Evolutionary conservation across 2,113 vertebrate species (phyloP).

Genomic region (Upupa epops): DNA sequence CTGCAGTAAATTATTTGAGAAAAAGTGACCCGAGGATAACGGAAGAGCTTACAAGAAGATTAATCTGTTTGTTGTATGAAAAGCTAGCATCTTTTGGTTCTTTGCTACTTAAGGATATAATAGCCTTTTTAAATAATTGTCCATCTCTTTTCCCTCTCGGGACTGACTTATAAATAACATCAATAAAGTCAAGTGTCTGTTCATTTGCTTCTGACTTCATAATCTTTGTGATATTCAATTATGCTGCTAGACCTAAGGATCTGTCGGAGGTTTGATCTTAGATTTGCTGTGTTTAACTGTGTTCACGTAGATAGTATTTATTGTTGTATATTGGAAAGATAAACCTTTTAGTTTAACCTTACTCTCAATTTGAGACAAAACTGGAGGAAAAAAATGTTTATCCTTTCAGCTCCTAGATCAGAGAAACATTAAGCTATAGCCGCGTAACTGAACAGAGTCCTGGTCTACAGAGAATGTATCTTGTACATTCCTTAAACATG

Average conservation of each 20-base stretch:
- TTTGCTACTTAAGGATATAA: neutral
- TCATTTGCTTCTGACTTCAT: slow-evolving; percentile 11
- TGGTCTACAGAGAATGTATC: neutral
- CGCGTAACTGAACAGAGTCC: neutral
- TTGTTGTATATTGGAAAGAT: neutral
- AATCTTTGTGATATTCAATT: slow-evolving; percentile 5
- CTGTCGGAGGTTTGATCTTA: neutral
- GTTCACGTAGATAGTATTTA: neutral
- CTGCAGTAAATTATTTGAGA: neutral
- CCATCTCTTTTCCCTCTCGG: neutral
- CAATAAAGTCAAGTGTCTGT: slow-evolving; percentile 2
- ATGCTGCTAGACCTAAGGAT: neutral
- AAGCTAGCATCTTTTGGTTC: neutral
- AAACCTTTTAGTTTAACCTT: neutral
- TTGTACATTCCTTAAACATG: neutral
- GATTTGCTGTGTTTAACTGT: neutral
- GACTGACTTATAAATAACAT: neutral
- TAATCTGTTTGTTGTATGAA: neutral
- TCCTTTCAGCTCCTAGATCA: neutral
- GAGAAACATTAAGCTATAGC: neutral
- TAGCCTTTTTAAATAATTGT: neutral
- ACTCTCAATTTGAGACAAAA: neutral
- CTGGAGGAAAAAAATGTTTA: neutral
- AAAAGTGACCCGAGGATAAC: neutral
- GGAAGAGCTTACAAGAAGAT: neutral